Base-by-base conservation (phyloP, 2,113 vertebrate genomes). In the Ptychochromis oligacanthus region DNA sequence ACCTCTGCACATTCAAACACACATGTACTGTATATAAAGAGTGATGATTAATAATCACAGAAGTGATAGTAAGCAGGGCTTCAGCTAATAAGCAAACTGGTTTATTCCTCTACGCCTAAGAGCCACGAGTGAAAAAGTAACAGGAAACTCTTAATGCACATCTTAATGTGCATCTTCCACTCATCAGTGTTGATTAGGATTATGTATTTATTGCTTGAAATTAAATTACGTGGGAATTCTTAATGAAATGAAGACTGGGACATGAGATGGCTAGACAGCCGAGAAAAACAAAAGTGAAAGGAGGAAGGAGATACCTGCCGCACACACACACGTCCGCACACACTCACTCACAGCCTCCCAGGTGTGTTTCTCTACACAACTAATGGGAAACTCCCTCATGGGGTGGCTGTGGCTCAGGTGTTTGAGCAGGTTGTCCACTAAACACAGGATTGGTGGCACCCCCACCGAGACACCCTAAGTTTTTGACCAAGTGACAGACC, bases 151-250 rank as follows among this genome's bases (percentile, higher is more conserved):
- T 49, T 70, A 70, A 49, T 70, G 28, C 28, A 31, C n/a, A n/a
- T n/a, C n/a, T n/a, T n/a, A n/a, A 26, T 57, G 20, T 61, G 62
- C 59, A 54, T 85, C 57, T 62, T 70, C 28, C 46, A 24, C 87
- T 91, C 82, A 89, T 95, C 93, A 92, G 1, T 70, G 62, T 91
- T 93, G 91, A 94, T 94, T 93, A 88, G 81, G 90, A 90, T 92
- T 92, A 92, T 92, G 90, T 80, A 89, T 91, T 94, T 93, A 92
- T 84, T 86, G 90, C 38, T 46, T 93, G 87, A 89, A 93, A 92
- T 93, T 88, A 85, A 87, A 54, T 89, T 93, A 80, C 75, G 22
- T 57, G 15, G 65, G 78, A 77, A 60, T 58, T 77, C 88, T 84
- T 84, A 86, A 91, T 94, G 80, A 89, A 90, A 92, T 81, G 82